Conservation (phyloP, 1,140 invertebrate genomes). For the Cydia splendana region DNA sequence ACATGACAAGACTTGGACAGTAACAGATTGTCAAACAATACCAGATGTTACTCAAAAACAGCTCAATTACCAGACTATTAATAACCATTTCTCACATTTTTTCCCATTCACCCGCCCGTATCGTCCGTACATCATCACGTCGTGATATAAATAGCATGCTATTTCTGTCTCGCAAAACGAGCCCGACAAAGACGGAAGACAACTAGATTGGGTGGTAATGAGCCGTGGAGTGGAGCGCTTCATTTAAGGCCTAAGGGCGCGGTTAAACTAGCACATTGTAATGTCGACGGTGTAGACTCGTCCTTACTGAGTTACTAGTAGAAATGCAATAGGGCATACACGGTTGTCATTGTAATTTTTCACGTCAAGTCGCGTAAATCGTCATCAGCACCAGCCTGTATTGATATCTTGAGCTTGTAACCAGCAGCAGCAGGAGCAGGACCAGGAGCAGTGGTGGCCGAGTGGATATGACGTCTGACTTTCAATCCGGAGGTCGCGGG, state of each 20-base stretch:
- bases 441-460: too few relatives aligned
- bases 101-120: not conserved
- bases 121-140: conserved; percentile 6
- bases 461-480: too few relatives aligned
- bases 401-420: too few relatives aligned
- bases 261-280: not conserved
- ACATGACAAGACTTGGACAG: not conserved
- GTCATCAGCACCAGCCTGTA: too few relatives aligned
- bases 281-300: not conserved
- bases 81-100: conserved; percentile 9
- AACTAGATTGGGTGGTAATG: conserved; percentile 21
- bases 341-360: not conserved
- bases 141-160: conserved; percentile 10
- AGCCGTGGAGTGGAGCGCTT: not conserved
- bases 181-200: conserved; percentile 19
- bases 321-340: not conserved
- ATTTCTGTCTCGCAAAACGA: conserved; percentile 15
- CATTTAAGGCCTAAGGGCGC: not conserved
- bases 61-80: conserved; percentile 3
- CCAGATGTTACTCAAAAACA: not conserved
- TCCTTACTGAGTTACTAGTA: not conserved
- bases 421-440: too few relatives aligned
- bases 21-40: not conserved
- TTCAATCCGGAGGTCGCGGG: too few relatives aligned
- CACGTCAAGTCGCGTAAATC: not conserved